phyloP scores from a whole-genome alignment of 2,888 invertebrate genomes.

The Drosophila kambysellisi region DNA sequence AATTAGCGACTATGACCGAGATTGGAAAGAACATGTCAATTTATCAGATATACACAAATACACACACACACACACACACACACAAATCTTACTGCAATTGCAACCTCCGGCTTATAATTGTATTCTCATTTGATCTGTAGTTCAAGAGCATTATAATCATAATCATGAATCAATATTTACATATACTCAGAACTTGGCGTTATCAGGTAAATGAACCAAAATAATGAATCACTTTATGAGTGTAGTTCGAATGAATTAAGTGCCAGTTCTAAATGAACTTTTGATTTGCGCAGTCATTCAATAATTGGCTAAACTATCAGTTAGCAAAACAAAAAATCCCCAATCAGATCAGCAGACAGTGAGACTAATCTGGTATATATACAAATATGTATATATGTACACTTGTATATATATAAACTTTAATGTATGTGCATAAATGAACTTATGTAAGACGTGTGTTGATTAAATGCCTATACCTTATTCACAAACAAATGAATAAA shows the following conservation, averaged over 20 bases:
- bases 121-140: slow-evolving; percentile 62
- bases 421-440: neutral
- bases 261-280: slow-evolving; percentile 7
- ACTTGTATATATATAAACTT: neutral
- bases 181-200: neutral
- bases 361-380: slow-evolving; percentile 1
- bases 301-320: slow-evolving; percentile 33
- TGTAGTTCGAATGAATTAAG: slow-evolving; percentile 32
- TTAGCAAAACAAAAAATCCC: neutral
- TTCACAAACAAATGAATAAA: neutral
- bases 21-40: slow-evolving; percentile 65
- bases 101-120: slow-evolving; percentile 51
- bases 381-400: neutral
- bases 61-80: slow-evolving; percentile 9
- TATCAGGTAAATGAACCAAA: slow-evolving; percentile 61
- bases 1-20: slow-evolving; percentile 79
- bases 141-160: slow-evolving; percentile 59
- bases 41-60: slow-evolving; percentile 35
- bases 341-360: slow-evolving; percentile 15
- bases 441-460: slow-evolving; percentile 4
- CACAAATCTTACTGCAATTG: slow-evolving; percentile 5
- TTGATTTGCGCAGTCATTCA: slow-evolving; percentile 14
- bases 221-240: slow-evolving; percentile 49
- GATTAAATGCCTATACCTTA: neutral
- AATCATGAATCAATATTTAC: neutral